Evolutionary conservation across 2,113 vertebrate species (phyloP).

Genomic region (Strix uralensis): DNA sequence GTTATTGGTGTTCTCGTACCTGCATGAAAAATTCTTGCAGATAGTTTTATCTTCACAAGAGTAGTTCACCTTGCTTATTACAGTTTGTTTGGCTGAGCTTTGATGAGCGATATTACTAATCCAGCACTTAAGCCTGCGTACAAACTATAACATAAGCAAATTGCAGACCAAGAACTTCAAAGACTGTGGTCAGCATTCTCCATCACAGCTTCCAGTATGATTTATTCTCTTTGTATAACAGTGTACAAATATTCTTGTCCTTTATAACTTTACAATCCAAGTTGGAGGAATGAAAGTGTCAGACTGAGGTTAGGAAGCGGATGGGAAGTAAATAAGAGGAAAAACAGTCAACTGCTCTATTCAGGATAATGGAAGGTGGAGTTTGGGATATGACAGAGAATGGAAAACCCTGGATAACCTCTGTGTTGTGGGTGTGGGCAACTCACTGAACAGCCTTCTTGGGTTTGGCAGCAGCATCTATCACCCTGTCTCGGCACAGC

Average conservation of each 20-base stretch:
- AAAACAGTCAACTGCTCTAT: neutral
- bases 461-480: neutral
- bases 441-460: neutral
- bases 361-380: constrained; percentile 14
- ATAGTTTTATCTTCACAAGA: neutral
- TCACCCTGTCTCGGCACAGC: neutral
- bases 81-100: constrained; percentile 11
- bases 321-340: neutral
- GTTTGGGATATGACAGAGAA: neutral
- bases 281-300: neutral
- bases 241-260: neutral
- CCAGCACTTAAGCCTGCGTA: neutral
- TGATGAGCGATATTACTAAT: neutral
- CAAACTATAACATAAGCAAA: neutral
- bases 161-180: neutral
- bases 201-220: neutral
- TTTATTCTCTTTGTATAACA: neutral
- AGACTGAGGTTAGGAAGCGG: neutral
- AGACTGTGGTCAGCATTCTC: neutral
- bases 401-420: constrained; percentile 25
- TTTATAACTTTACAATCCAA: neutral
- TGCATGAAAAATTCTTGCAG: neutral
- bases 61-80: neutral
- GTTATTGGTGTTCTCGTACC: neutral
- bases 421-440: neutral